Percentiles rank a stretch among this genome's conserved stretches.
These are phyloP conservation scores for Laspeyria flexula DNA, from an alignment of 2,888 invertebrate species.

Conservation along the genomic window DNA sequence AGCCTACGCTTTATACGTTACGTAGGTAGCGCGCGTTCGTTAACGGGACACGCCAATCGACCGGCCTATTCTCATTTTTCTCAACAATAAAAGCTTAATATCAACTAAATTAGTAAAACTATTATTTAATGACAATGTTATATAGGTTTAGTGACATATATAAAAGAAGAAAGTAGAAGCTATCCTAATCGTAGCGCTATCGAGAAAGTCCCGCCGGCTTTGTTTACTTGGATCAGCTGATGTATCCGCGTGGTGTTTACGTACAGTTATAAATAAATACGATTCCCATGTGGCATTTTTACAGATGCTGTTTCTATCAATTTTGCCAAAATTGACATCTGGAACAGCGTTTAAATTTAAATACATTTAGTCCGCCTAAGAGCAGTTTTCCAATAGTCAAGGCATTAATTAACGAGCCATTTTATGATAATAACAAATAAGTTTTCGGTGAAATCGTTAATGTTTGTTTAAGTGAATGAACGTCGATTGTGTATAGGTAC, in stretches of 20 bases:
- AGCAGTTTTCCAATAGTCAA: neutral
- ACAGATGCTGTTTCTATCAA: constrained; percentile 1
- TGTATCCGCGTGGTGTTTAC: constrained; percentile 56
- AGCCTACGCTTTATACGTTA: constrained; percentile 82
- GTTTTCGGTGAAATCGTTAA: constrained; percentile 7
- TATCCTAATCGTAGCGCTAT: constrained; percentile 26
- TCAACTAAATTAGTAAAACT: constrained; percentile 49
- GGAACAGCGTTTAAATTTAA: neutral
- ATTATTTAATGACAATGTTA: constrained; percentile 19
- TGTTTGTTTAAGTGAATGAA: constrained; percentile 16
- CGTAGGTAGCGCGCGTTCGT: constrained; percentile 80
- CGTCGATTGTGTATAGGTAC: constrained; percentile 11
- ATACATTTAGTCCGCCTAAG: neutral
- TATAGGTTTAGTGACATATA: neutral
- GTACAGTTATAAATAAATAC: constrained; percentile 34
- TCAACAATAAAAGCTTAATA: constrained; percentile 75
- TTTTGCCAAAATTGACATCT: neutral
- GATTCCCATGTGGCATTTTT: constrained; percentile 20
- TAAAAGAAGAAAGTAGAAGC: neutral
- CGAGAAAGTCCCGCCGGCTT: constrained; percentile 53
- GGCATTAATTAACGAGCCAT: constrained; percentile 11
- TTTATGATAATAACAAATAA: neutral
- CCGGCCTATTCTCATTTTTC: constrained; percentile 84
- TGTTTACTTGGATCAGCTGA: constrained; percentile 81
- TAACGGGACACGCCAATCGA: constrained; percentile 83